Conservation (phyloP, 2,888 invertebrate genomes). For the Archaeoteleia sp. region DNA sequence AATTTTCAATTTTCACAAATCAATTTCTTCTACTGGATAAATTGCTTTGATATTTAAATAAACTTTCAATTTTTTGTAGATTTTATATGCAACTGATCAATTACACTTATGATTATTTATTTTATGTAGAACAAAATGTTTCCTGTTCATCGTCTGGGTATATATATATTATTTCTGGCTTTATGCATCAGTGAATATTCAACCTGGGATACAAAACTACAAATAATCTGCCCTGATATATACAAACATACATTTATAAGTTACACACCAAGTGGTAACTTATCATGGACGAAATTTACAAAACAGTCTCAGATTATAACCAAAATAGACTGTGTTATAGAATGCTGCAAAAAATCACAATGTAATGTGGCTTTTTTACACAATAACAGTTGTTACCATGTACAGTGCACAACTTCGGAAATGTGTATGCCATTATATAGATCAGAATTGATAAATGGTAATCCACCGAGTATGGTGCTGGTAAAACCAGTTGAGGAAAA, state of each 20-base stretch:
- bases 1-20: too few species aligned
- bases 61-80: too few species aligned
- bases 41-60: too few species aligned
- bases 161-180: slow-evolving; percentile 61
- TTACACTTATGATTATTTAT: too few species aligned
- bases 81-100: too few species aligned
- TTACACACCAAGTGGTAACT: slow-evolving; percentile 78
- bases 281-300: slow-evolving; percentile 75
- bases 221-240: slow-evolving; percentile 77
- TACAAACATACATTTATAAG: slow-evolving; percentile 78
- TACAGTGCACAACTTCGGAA: slow-evolving; percentile 83
- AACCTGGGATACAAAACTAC: slow-evolving; percentile 62
- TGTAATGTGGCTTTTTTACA: slow-evolving; percentile 89
- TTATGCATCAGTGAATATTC: slow-evolving; percentile 60
- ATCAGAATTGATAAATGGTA: slow-evolving; percentile 77
- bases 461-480: slow-evolving; percentile 84
- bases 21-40: too few species aligned
- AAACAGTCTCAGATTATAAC: slow-evolving; percentile 77
- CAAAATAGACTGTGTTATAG: slow-evolving; percentile 80
- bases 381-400: slow-evolving; percentile 85
- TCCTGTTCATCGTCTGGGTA: slow-evolving; percentile 54
- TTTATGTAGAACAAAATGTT: slow-evolving; percentile 64
- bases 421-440: slow-evolving; percentile 82
- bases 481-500: slow-evolving; percentile 82
- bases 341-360: slow-evolving; percentile 80